These are phyloP conservation scores for Spatula versicolor DNA, from an alignment of 2,797 vertebrate genomes.

Conservation along the genomic window DNA sequence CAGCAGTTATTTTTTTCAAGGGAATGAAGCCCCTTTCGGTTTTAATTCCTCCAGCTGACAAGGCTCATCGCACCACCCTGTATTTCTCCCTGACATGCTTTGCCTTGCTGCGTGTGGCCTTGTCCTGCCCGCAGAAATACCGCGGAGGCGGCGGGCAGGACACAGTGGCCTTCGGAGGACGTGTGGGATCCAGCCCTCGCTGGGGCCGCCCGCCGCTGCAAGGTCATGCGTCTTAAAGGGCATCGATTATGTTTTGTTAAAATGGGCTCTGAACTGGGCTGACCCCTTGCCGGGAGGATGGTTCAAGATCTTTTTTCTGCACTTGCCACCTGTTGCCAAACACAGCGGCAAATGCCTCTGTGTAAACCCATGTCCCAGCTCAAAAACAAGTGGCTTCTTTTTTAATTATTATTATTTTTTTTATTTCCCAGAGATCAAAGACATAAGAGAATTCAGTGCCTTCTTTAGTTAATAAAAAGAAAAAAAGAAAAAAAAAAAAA, in stretches of 20 bases:
- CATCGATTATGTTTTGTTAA: conserved; percentile 16
- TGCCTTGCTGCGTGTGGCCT: neutral
- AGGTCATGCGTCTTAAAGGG: conserved; percentile 10
- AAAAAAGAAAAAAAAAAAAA: neutral
- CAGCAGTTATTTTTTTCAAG: neutral
- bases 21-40: neutral
- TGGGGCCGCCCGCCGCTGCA: neutral
- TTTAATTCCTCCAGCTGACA: neutral
- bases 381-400: neutral
- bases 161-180: neutral
- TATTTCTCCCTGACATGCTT: neutral
- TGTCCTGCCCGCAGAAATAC: neutral
- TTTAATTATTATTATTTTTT: neutral
- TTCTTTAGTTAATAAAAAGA: neutral
- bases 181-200: accelerated
- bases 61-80: neutral
- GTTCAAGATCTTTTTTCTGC: neutral
- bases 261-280: conserved; percentile 14
- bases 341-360: neutral
- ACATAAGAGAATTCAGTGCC: neutral
- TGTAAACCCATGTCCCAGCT: neutral
- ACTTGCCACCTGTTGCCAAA: conserved; percentile 56
- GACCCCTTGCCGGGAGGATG: neutral
- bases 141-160: accelerated
- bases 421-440: neutral